Percentiles rank a stretch among this genome's conserved stretches.
phyloP scores from a whole-genome alignment of 2,113 vertebrate species.

The Anarrhichthys ocellatus region DNA sequence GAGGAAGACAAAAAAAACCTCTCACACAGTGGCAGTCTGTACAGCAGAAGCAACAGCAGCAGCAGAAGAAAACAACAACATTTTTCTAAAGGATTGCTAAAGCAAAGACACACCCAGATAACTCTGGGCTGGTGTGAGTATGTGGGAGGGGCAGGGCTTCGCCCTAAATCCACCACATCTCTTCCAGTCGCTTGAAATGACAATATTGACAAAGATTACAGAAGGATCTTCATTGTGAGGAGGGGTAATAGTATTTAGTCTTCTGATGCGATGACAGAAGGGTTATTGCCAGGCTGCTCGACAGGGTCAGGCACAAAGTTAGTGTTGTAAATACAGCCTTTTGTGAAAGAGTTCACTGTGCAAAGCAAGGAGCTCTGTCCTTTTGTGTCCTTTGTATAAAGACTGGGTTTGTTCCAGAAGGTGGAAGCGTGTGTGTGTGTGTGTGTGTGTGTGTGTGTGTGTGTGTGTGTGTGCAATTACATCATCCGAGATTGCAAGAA shows the following conservation, averaged over 20 bases:
- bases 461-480: neutral
- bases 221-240: too few species aligned
- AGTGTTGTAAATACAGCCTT: neutral
- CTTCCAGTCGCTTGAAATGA: neutral
- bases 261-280: neutral
- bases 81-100: neutral
- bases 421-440: neutral
- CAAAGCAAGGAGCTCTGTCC: neutral
- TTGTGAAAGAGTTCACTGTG: neutral
- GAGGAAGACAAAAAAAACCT: neutral
- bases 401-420: neutral
- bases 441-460: too few species aligned
- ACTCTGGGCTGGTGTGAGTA: neutral
- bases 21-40: neutral
- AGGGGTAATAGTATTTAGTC: neutral
- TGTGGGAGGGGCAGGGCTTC: neutral
- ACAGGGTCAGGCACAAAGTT: neutral
- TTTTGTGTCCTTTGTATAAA: neutral
- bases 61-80: neutral
- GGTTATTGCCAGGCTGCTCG: neutral
- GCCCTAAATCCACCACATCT: neutral
- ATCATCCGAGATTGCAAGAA: neutral
- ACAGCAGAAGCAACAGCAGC: neutral
- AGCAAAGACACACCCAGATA: slow-evolving; percentile 30
- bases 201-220: neutral